Conservation (phyloP, 1,140 invertebrate species). For the Hyles euphorbiae region DNA sequence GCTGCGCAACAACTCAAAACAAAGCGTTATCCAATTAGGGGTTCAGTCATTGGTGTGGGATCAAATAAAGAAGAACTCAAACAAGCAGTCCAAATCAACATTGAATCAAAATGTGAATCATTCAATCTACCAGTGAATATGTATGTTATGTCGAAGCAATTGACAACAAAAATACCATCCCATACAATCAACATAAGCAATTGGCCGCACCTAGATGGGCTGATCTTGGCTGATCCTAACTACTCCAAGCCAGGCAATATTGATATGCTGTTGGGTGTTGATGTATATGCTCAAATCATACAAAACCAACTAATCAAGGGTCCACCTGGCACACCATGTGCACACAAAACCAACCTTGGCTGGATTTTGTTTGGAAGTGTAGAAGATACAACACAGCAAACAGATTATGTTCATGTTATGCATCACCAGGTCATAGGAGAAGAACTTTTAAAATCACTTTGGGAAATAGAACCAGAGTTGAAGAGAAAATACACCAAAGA, state of each 20-base stretch:
- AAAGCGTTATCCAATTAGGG: slow-evolving; percentile 10
- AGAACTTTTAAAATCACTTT: slow-evolving; percentile 22
- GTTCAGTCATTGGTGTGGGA: slow-evolving; percentile 16
- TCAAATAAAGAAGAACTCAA: slow-evolving; percentile 17
- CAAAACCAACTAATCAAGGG: slow-evolving; percentile 26
- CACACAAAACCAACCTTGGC: slow-evolving; percentile 38
- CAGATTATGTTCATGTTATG: slow-evolving; percentile 15
- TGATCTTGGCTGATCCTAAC: slow-evolving; percentile 31
- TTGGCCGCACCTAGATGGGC: slow-evolving; percentile 29
- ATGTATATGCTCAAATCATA: slow-evolving; percentile 32
- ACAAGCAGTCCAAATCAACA: slow-evolving; percentile 17
- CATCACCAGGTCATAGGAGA: slow-evolving; percentile 24
- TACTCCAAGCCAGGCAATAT: slow-evolving; percentile 24
- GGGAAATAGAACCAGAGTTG: slow-evolving; percentile 25
- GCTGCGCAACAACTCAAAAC: slow-evolving; percentile 15
- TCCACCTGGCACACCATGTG: slow-evolving; percentile 27
- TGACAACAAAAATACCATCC: slow-evolving; percentile 34
- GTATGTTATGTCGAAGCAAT: slow-evolving; percentile 26
- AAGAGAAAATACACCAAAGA: slow-evolving; percentile 25
- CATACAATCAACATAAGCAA: slow-evolving; percentile 16
- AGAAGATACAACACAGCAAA: slow-evolving; percentile 5
- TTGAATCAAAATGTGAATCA: slow-evolving; percentile 21
- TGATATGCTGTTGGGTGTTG: slow-evolving; percentile 33
- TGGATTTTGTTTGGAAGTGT: slow-evolving; percentile 40
- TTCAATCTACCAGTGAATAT: slow-evolving; percentile 21